Evolutionary conservation across 2,888 invertebrate species (phyloP), one percentile per base, ranked within the genome.

Genomic region (Cartodere bifasciata): DNA sequence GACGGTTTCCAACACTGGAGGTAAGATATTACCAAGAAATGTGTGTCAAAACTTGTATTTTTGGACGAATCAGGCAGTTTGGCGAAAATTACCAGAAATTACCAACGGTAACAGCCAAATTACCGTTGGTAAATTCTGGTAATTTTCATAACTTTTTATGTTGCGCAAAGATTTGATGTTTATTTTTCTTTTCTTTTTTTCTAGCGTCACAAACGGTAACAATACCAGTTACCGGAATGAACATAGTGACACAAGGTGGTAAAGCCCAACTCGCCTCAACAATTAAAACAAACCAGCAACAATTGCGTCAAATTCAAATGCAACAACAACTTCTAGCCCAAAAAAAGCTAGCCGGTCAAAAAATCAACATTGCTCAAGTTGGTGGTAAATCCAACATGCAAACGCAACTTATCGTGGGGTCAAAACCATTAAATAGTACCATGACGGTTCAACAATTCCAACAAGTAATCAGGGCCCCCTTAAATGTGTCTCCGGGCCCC

Each of bases 401-500:
- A 13, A 69, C 78, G 0, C 79, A 79, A 44, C 60, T 84, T 35
- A 75, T 85, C 29, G 79, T 85, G 3, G 70, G 72, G 28, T 70
- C 72, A 10, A 73, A 74, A 43, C 64, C 68, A 2, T 41, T 72
- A 17, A 67, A 73, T 0, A 65, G 71, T 1, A 69, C 74, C 0
- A 71, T 80, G 54, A 78, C 77, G 0, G 72, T 81, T 35, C 80
- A 81, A 43, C 81, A 81, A 49, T 68, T 82, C 23, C 79, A 80
- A 38, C 80, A 81, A 50, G 75, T 79, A 7, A 57, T 59, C 28
- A 44, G 58, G 31, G 46, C 57, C 13, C 67, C 67, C 2, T 58
- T 68, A 39, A 55, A 63, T 4, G 58, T 63, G 4, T 61, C 67
- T 11, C 69, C 67, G 33, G 69, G 72, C 5, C 67, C 70, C 37